Evolutionary conservation across 2,888 invertebrate species (phyloP).

Genomic region (Spisula subtruncata): DNA sequence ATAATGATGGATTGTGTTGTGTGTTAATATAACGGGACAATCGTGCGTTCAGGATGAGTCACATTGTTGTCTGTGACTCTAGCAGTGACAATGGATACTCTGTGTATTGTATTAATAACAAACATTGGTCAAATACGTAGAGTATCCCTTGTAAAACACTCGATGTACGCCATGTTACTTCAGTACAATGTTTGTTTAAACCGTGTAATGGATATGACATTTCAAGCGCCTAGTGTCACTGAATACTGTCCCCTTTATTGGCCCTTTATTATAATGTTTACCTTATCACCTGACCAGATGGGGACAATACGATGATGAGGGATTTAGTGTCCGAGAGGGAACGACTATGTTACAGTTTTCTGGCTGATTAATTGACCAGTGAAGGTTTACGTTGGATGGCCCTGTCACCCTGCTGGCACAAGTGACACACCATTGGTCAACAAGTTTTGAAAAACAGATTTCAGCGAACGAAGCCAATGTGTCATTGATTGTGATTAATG

Average conservation of each 20-base stretch:
- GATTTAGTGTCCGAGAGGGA: slow-evolving; percentile 24
- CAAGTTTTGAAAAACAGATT: slow-evolving; percentile 23
- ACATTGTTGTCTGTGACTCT: neutral
- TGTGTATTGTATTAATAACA: neutral
- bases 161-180: neutral
- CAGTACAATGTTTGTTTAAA: slow-evolving; percentile 7
- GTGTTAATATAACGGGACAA: neutral
- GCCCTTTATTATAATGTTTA: slow-evolving; percentile 35
- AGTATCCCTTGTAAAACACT: neutral
- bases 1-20: slow-evolving; percentile 1
- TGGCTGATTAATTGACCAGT: slow-evolving; percentile 45
- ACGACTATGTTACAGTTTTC: slow-evolving; percentile 44
- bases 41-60: neutral
- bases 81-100: neutral
- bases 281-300: slow-evolving; percentile 54
- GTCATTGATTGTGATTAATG: slow-evolving; percentile 51
- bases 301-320: slow-evolving; percentile 22
- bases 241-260: neutral
- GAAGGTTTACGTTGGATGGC: slow-evolving; percentile 46
- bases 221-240: neutral
- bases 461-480: neutral
- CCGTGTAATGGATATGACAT: neutral
- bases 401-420: slow-evolving; percentile 51
- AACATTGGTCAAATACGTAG: slow-evolving; percentile 1
- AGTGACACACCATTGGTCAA: slow-evolving; percentile 47